These are phyloP conservation scores for Sussaba pulchella DNA, from an alignment of 2,888 invertebrate genomes.

Conservation along the genomic window DNA sequence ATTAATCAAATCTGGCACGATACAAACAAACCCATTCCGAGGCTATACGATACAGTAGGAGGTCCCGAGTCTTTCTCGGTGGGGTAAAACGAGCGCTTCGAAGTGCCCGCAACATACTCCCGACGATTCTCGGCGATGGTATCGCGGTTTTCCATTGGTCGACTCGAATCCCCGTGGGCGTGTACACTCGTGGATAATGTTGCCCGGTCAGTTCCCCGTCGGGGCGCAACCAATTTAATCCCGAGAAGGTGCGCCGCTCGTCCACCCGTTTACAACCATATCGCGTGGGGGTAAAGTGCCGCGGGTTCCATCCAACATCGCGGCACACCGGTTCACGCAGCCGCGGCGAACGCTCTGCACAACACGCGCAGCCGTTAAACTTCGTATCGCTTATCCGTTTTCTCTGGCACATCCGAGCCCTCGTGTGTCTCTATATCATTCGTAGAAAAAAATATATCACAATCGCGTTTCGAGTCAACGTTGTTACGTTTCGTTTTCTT, in stretches of 20 bases:
- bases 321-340: constrained; percentile 83
- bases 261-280: constrained; percentile 19
- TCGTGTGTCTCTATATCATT: constrained; percentile 39
- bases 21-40: neutral
- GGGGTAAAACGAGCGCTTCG: constrained; percentile 25
- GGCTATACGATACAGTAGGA: constrained; percentile 18
- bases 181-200: constrained; percentile 44
- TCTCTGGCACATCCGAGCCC: constrained; percentile 30
- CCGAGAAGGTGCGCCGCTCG: constrained; percentile 37
- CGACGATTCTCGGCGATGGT: constrained; percentile 16
- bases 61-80: constrained; percentile 16
- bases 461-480: neutral
- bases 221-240: constrained; percentile 29
- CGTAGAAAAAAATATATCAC: constrained; percentile 1
- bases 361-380: constrained; percentile 66
- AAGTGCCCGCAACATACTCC: constrained; percentile 28
- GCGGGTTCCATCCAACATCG: constrained; percentile 71
- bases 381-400: constrained; percentile 49
- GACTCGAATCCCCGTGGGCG: constrained; percentile 45
- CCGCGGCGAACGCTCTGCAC: constrained; percentile 80
- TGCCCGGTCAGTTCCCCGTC: constrained; percentile 40
- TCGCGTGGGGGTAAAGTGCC: constrained; percentile 65
- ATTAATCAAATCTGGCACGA: neutral
- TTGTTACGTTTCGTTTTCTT: constrained; percentile 29
- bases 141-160: constrained; percentile 48